phyloP scores from a whole-genome alignment of 2,888 invertebrate genomes.

The Priocnemis perturbator region DNA sequence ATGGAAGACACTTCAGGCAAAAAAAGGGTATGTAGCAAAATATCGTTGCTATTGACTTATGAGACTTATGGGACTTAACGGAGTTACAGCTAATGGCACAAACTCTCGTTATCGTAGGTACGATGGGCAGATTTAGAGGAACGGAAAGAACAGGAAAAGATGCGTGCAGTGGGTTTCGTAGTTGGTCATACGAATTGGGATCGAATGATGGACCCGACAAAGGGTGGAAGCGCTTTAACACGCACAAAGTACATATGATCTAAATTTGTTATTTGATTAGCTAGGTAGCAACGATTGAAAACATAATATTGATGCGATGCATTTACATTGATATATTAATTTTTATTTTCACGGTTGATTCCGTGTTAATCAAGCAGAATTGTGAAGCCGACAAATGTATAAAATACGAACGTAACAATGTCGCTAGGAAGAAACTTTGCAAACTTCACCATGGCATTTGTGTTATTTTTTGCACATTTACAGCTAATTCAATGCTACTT shows the following conservation, averaged over 20 bases:
- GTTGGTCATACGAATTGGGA: slow-evolving; percentile 98
- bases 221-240: slow-evolving; percentile 92
- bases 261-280: slow-evolving; percentile 20
- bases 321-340: slow-evolving; percentile 8
- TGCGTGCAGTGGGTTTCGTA: slow-evolving; percentile 96
- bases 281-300: background rate
- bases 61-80: slow-evolving; percentile 35
- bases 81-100: background rate
- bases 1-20: slow-evolving; percentile 83
- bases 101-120: slow-evolving; percentile 80
- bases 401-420: slow-evolving; percentile 1
- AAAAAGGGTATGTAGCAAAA: slow-evolving; percentile 86
- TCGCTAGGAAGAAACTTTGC: slow-evolving; percentile 1
- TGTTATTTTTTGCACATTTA: no score
- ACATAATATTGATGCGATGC: slow-evolving; percentile 12
- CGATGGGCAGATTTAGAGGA: slow-evolving; percentile 99
- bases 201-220: slow-evolving; percentile 94
- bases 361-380: no score
- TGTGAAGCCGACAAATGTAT: slow-evolving; percentile 1
- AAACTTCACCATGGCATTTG: no score
- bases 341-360: background rate
- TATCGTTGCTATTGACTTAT: no score
- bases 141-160: slow-evolving; percentile 91
- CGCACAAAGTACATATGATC: slow-evolving; percentile 91
- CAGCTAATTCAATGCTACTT: no score